phyloP scores from a whole-genome alignment of 2,797 vertebrate genomes.

The Microhierax caerulescens region DNA sequence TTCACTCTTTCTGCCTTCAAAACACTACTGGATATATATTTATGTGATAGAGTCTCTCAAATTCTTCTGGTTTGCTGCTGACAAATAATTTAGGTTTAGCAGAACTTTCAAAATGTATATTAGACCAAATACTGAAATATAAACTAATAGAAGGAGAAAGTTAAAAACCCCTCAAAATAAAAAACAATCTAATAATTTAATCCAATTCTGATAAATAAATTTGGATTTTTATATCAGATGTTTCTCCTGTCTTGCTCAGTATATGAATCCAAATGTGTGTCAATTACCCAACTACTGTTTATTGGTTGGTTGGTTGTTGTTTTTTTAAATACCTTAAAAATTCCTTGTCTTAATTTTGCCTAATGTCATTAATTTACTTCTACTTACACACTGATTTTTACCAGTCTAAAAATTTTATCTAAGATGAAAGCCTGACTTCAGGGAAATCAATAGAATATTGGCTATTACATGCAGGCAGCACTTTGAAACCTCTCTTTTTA shows the following conservation, averaged over 20 bases:
- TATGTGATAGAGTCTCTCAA: background rate
- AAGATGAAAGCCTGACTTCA: background rate
- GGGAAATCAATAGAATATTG: background rate
- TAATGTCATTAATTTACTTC: background rate
- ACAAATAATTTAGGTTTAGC: background rate
- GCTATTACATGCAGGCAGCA: background rate
- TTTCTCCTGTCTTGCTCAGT: background rate
- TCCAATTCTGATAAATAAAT: background rate
- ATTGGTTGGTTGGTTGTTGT: background rate
- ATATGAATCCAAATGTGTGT: background rate
- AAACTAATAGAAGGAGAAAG: background rate
- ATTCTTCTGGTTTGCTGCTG: background rate
- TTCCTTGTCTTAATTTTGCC: background rate
- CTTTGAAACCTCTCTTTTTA: background rate
- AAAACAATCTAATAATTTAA: background rate
- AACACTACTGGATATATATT: constrained; percentile 4
- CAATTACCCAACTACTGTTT: background rate
- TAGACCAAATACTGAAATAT: background rate
- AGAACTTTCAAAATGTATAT: background rate
- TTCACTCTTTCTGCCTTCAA: background rate
- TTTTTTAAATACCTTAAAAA: background rate
- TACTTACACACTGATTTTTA: background rate
- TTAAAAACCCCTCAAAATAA: background rate
- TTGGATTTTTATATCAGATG: background rate
- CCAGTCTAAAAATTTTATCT: background rate